Conservation (phyloP, 2,888 invertebrate genomes). For the Stramonita haemastoma region DNA sequence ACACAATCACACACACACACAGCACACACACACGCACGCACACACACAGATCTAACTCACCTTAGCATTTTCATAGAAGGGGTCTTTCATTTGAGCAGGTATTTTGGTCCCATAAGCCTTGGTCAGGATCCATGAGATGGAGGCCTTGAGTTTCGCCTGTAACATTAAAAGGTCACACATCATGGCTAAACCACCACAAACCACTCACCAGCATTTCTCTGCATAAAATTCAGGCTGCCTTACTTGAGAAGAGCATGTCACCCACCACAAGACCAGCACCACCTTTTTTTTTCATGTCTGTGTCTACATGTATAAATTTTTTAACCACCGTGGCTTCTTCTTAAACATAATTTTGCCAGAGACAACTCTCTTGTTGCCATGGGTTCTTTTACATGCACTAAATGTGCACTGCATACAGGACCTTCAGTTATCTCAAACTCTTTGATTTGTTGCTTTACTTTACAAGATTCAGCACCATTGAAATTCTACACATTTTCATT, state of each 20-base stretch:
- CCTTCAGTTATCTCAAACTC: too few species aligned
- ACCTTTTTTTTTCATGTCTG: too few species aligned
- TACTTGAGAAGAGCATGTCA: neutral
- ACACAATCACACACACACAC: neutral
- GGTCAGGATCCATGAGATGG: constrained; percentile 96
- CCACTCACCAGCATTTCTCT: neutral
- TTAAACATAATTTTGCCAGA: too few species aligned
- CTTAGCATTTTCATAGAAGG: constrained; percentile 96
- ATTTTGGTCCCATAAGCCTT: constrained; percentile 89
- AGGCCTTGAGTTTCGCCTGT: constrained; percentile 96
- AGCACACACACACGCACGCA: neutral
- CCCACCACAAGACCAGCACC: neutral
- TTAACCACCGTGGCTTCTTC: too few species aligned
- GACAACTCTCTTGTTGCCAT: too few species aligned
- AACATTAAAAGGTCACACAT: constrained; percentile 64
- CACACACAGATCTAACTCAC: constrained; percentile 78
- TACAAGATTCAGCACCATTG: too few species aligned
- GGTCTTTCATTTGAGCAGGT: constrained; percentile 93
- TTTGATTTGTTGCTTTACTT: too few species aligned
- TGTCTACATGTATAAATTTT: too few species aligned
- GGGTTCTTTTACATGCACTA: too few species aligned
- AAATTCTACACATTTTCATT: too few species aligned
- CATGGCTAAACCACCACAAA: too few species aligned
- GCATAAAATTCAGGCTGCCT: neutral
- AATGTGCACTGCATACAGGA: too few species aligned